phyloP scores from a whole-genome alignment of 2,797 vertebrate genomes.

The Oryzias sinensis region DNA sequence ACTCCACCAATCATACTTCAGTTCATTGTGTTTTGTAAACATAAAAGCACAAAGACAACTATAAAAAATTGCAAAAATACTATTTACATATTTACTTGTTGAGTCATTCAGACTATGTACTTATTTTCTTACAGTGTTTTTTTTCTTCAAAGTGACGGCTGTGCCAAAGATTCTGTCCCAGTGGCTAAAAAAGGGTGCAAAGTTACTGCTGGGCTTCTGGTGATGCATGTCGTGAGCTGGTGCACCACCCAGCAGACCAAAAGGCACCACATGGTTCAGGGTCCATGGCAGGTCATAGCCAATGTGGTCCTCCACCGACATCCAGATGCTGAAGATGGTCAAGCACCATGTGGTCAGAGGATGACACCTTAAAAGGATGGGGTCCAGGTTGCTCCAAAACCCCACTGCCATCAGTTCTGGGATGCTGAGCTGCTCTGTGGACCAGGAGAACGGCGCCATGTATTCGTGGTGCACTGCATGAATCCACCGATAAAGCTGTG shows the following conservation, averaged over 20 bases:
- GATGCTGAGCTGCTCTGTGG: constrained; percentile 74
- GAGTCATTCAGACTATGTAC: not conserved
- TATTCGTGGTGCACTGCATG: constrained; percentile 79
- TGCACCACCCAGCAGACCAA: constrained; percentile 75
- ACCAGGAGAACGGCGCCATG: constrained; percentile 76
- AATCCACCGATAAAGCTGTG: constrained; percentile 73
- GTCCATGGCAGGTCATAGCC: constrained; percentile 79
- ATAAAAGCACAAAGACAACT: too few species aligned
- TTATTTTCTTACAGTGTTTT: constrained; percentile 12
- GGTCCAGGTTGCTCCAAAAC: constrained; percentile 77
- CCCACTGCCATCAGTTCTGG: constrained; percentile 77
- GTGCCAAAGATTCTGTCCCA: constrained; percentile 80
- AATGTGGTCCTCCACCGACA: constrained; percentile 82
- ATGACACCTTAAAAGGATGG: constrained; percentile 71
- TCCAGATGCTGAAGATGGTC: constrained; percentile 74
- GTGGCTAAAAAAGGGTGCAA: constrained; percentile 80
- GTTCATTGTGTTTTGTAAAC: too few species aligned
- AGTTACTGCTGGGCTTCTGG: constrained; percentile 76
- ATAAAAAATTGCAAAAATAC: not conserved
- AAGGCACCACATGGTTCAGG: constrained; percentile 72
- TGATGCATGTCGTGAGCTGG: constrained; percentile 80
- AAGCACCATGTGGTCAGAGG: constrained; percentile 73
- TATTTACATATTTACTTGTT: not conserved
- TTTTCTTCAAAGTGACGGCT: constrained; percentile 33
- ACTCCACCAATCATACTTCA: too few species aligned